Conservation (phyloP, 2,888 invertebrate genomes). For the Protonemura montana region DNA sequence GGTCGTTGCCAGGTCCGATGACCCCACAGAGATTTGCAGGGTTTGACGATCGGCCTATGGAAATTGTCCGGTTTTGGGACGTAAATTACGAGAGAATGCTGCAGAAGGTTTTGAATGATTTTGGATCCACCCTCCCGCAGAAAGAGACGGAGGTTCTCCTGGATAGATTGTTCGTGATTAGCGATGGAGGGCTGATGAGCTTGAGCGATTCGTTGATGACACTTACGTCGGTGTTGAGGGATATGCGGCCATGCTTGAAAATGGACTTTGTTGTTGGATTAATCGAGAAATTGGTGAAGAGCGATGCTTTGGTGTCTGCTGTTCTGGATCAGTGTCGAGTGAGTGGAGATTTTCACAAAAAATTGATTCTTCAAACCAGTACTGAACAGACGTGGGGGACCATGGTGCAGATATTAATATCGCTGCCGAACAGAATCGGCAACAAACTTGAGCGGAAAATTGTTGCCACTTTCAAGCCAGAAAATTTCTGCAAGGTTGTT, state of each 20-base stretch:
- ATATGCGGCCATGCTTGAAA: conserved; percentile 55
- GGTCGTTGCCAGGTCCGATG: conserved; percentile 65
- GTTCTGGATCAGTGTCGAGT: conserved; percentile 58
- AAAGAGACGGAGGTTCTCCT: conserved; percentile 36
- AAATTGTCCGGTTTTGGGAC: conserved; percentile 59
- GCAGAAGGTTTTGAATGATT: conserved; percentile 59
- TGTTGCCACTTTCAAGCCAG: conserved; percentile 66
- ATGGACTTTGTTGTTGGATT: conserved; percentile 59
- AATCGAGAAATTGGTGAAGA: conserved; percentile 63
- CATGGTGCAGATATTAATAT: conserved; percentile 69
- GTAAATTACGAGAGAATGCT: conserved; percentile 64
- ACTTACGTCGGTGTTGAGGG: conserved; percentile 62
- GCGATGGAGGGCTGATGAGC: conserved; percentile 59
- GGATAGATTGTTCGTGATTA: conserved; percentile 62
- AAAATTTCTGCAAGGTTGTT: conserved; percentile 67
- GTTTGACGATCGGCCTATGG: conserved; percentile 59
- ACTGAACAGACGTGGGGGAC: conserved; percentile 59
- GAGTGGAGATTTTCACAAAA: neutral
- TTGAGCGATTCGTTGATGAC: conserved; percentile 61
- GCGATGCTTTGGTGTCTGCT: conserved; percentile 66
- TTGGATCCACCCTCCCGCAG: conserved; percentile 1
- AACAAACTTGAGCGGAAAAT: conserved; percentile 68
- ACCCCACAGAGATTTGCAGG: conserved; percentile 72
- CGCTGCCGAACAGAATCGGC: conserved; percentile 74
- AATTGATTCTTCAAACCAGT: conserved; percentile 28